Evolutionary conservation across 2,797 vertebrate genomes (phyloP), one percentile per base, ranked within the genome.

Genomic region (Brachymystax lenok): DNA sequence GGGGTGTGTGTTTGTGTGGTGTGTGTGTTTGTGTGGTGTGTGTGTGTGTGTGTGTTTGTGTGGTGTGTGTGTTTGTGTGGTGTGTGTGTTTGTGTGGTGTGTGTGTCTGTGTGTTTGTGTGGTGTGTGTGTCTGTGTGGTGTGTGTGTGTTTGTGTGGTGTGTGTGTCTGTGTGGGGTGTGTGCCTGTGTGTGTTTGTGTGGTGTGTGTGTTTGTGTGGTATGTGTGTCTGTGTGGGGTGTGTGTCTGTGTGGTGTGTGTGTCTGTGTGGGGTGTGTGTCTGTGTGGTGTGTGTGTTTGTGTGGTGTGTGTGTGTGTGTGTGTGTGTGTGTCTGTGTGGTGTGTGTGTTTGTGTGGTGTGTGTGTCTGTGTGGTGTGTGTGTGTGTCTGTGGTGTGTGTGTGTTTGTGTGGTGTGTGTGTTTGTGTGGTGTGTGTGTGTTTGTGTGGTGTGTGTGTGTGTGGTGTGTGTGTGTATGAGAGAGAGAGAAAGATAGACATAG

Each of bases 341-440:
- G 76, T 74, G 80, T 73, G 78, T 21, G 71, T 59, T 54, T 72
- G 69, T 27, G 0, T 30, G 30, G 30, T 30, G 30, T 30, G 33
- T 24, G 24, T 24, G 24, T 24, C 24, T 24, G 24, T 24, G 24
- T 24, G 24, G 51, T 33, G 71, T 33, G 51, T 30, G 70, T 30
- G 70, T 28, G 70, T 19, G 24, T 71, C n/a, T n/a, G n/a, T n/a
- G n/a, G n/a, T n/a, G n/a, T n/a, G n/a, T n/a, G 70, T 51, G 21
- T 71, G n/a, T n/a, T n/a, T n/a, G 70, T 71, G 46, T 17, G 2
- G 28, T 30, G 35, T 75, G 77, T 82, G 75, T 71, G 75, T 52
- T 69, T 7, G 5, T 7, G 50, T 7, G 50, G 50, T 7, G 50
- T 51, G 50, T 8, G 5, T 76, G 24, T 19, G 7, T 56, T n/a